Evolutionary conservation across 2,113 vertebrate genomes (phyloP), one percentile per base, ranked within the genome.

Genomic region (Oceanites oceanicus): DNA sequence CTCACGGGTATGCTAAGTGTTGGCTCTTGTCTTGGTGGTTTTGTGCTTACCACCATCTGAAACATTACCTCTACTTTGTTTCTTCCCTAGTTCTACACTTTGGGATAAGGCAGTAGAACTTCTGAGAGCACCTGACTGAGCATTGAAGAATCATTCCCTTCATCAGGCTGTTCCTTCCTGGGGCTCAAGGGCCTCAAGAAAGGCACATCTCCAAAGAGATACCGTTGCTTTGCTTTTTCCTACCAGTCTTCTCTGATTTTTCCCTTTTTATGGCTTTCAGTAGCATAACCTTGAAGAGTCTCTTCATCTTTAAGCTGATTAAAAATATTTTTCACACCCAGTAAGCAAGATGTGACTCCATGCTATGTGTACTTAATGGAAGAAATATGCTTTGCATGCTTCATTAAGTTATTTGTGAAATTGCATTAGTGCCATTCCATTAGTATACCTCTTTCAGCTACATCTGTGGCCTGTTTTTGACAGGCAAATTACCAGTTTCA

Each of bases 381-480:
- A 93, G 93, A 98, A 98, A 98, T 96, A 97, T 95, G 94, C 95
- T 98, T 97, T 97, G 92, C 88, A 94, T 86, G 96, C 96, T 97
- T 98, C 97, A 98, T 98, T 98, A 98, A 97, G 97, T 97, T 94
- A 78, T 98, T 98, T 97, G 98, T 79, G 86, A 98, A 98, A 99
- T 98, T 98, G 87, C 89, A 97, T 98, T 98, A 98, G 92, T 96
- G 95, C 88, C 93, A 95, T 96, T 94, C 91, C 96, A 98, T 98
- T 98, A 96, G 68, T 86, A 92, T 17, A 96, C 85, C 86, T 97
- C 91, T 97, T 98, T 97, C 94, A 97, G 91, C 93, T 84, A 94
- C 36, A 82, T 97, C 90, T 89, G 89, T 93, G 96, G 93, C 80
- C 95, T 80, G 93, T 20, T 95, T 93, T 96, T 96, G 97, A 98